A percentile compares a stretch with the other conserved stretches of the same genome.
phyloP scores from a whole-genome alignment of 1,140 invertebrate species.

The Drosophila sproati region DNA sequence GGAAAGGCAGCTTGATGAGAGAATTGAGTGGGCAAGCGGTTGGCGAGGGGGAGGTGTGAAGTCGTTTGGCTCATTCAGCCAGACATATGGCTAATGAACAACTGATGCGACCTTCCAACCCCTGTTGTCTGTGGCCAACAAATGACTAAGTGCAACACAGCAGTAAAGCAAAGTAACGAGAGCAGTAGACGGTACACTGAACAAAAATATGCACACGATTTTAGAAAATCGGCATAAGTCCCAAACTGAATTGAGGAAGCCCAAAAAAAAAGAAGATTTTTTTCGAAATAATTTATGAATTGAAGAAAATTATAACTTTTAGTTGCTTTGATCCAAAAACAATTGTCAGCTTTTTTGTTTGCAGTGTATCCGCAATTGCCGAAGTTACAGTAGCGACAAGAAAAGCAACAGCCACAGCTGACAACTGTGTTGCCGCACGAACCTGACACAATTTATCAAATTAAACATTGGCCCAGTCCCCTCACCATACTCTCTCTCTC shows the following conservation, averaged over 20 bases:
- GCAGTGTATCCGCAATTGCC: not conserved
- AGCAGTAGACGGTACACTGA: conserved; percentile 1
- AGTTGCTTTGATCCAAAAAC: too few species aligned
- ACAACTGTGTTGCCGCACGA: conserved; percentile 79
- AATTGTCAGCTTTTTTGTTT: too few species aligned
- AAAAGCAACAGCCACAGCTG: conserved; percentile 38
- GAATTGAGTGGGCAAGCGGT: not conserved
- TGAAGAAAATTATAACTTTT: too few species aligned
- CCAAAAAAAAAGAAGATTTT: too few species aligned
- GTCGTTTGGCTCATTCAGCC: conserved; percentile 45
- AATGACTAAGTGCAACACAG: conserved; percentile 60
- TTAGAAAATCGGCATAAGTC: too few species aligned
- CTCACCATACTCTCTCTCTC: not conserved
- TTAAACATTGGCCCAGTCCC: conserved; percentile 59
- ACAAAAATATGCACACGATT: not conserved
- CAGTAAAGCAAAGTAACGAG: conserved; percentile 10
- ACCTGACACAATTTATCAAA: conserved; percentile 76
- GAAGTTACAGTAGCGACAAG: not conserved
- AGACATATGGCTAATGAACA: conserved; percentile 55
- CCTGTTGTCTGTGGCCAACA: conserved; percentile 51
- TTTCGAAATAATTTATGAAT: too few species aligned
- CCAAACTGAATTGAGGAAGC: too few species aligned
- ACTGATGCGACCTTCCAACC: conserved; percentile 39
- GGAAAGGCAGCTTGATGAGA: conserved; percentile 16
- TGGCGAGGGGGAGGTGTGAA: not conserved